A percentile compares a stretch with the other conserved stretches of the same genome.
These are phyloP conservation scores for Pheosia gnoma DNA, from an alignment of 2,888 invertebrate genomes.

Conservation along the genomic window DNA sequence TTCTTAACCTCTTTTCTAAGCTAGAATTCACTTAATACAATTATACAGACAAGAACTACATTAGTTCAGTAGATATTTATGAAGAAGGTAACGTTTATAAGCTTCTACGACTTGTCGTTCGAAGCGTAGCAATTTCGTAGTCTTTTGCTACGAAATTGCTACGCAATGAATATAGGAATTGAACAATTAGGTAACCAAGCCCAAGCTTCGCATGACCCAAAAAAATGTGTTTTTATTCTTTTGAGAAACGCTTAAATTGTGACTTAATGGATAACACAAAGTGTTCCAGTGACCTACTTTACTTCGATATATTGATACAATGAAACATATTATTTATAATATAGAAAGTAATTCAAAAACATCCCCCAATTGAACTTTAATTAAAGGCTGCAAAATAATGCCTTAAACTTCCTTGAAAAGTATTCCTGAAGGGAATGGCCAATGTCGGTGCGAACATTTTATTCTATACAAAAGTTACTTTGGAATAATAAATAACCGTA, in stretches of 20 bases:
- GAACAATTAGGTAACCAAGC: too few species aligned
- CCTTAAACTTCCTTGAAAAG: background rate
- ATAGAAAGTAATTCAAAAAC: background rate
- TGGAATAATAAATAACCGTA: slow-evolving; percentile 18
- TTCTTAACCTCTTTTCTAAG: too few species aligned
- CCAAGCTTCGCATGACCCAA: too few species aligned
- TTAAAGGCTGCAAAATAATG: background rate
- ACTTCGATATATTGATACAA: background rate
- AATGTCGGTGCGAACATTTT: slow-evolving; percentile 22
- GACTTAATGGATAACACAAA: slow-evolving; percentile 27
- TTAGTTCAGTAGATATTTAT: background rate
- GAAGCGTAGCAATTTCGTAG: slow-evolving; percentile 21
- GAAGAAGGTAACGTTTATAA: background rate
- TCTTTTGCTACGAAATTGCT: slow-evolving; percentile 15
- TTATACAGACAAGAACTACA: background rate
- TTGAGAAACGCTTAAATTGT: slow-evolving; percentile 18
- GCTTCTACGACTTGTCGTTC: slow-evolving; percentile 11
- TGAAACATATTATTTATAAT: background rate
- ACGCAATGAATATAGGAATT: background rate
- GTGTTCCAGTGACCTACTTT: slow-evolving; percentile 34
- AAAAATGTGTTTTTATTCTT: background rate
- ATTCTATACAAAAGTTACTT: slow-evolving; percentile 3
- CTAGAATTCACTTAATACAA: too few species aligned
- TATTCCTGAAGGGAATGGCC: slow-evolving; percentile 12
- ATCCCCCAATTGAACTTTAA: background rate